Evolutionary conservation across 2,797 vertebrate genomes (phyloP), one percentile per base, ranked within the genome.

Genomic region (Chromis chromis): DNA sequence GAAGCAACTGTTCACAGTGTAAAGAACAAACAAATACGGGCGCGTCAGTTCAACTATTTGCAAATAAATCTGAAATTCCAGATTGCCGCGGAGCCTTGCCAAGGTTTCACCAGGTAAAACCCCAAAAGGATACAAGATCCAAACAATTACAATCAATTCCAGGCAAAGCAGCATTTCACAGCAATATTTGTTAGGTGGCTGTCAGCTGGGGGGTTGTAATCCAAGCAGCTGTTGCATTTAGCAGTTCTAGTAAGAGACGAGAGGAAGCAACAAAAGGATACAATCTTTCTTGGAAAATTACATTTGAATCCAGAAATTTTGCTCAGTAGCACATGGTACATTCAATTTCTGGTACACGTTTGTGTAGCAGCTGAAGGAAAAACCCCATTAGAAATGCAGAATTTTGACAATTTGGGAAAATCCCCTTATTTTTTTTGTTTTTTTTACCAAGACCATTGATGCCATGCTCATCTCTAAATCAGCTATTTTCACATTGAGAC

Each of bases 191-290:
- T 70, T 78, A 68, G 55, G 59, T 64, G 70, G 59, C 66, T 85
- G 65, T 88, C 82, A 83, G 83, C 27, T 65, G 56, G 74, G 67
- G 66, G 31, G 61, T 36, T 19, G 60, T 63, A 82, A 89, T 85
- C 64, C 69, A 77, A 81, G 85, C 87, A 86, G 88, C 81, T 91
- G 87, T 74, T 84, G 70, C 70, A 68, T 75, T 77, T 69, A 78
- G 59, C 59, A 50, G 40, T 28, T 86, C 68, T 53, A 76, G 60
- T 57, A 78, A 70, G 36, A 66, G 40, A 67, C 76, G 39, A 49
- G 61, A 79, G 42, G 65, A 48, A 33, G 53, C 53, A 31, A 60
- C 27, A 25, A 85, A 56, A 74, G 61, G 66, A 84, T 66, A 81
- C 77, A 88, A 31, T 36, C 33, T 36, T 36, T 85, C 74, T 88